A percentile compares a stretch with the other conserved stretches of the same genome.
phyloP scores from a whole-genome alignment of 1,140 invertebrate genomes.

The Drosophila sturtevanti region DNA sequence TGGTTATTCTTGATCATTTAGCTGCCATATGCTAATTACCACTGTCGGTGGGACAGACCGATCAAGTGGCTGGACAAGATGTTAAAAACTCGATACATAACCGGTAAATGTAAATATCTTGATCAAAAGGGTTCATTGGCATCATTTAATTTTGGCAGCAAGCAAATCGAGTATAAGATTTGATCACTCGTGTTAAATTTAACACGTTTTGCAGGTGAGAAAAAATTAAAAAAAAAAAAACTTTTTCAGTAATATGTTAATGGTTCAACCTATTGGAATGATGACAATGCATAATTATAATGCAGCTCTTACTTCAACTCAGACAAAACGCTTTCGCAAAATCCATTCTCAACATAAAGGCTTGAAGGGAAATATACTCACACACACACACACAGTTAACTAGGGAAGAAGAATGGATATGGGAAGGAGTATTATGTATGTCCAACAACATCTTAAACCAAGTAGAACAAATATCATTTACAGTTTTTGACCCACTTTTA shows the following conservation, averaged over 20 bases:
- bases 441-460: constrained; percentile 75
- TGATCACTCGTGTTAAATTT: constrained; percentile 44
- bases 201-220: constrained; percentile 35
- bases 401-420: not conserved
- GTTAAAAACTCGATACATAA: constrained; percentile 1
- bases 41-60: constrained; percentile 13
- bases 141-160: constrained; percentile 38
- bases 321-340: constrained; percentile 46
- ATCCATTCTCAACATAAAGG: constrained; percentile 44
- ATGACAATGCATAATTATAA: constrained; percentile 5
- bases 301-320: constrained; percentile 8
- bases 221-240: not conserved
- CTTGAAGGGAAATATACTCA: constrained; percentile 20
- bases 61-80: constrained; percentile 40
- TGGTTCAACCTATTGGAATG: constrained; percentile 29
- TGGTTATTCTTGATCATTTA: constrained; percentile 37
- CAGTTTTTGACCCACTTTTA: constrained; percentile 79
- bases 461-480: constrained; percentile 81
- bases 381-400: not conserved
- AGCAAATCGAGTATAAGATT: constrained; percentile 56
- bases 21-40: constrained; percentile 64
- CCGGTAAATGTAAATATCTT: constrained; percentile 40
- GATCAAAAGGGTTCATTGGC: constrained; percentile 64
- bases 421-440: not conserved
- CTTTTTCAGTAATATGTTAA: constrained; percentile 46